Percentiles rank a stretch among this genome's conserved stretches.
Evolutionary conservation across 1,140 invertebrate species (phyloP).

Genomic region (Drosophila burlai): DNA sequence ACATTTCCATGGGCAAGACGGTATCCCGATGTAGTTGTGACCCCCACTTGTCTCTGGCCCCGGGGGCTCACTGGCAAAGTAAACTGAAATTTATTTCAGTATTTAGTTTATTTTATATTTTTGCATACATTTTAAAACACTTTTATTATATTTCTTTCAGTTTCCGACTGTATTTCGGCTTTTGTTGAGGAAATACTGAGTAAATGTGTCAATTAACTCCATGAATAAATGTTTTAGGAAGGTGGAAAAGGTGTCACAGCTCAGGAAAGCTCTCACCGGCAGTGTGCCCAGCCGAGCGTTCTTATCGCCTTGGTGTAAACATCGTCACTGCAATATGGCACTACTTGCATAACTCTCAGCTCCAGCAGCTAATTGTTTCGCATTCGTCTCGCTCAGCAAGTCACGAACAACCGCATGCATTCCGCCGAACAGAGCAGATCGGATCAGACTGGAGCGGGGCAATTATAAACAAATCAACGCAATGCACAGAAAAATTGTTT

Average conservation of each 20-base stretch:
- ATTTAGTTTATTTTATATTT: no score
- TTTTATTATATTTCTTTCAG: neutral
- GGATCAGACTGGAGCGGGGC: conserved; percentile 24
- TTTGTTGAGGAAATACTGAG: neutral
- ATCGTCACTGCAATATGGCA: conserved; percentile 6
- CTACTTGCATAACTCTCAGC: conserved; percentile 8
- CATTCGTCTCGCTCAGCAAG: conserved; percentile 72
- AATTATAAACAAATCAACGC: conserved; percentile 60
- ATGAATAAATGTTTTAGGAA: neutral
- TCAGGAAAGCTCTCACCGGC: neutral
- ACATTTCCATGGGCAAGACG: conserved; percentile 60
- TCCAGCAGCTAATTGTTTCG: conserved; percentile 65
- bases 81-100: conserved; percentile 2
- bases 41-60: conserved; percentile 8
- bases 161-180: neutral
- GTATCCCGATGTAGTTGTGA: conserved; percentile 27
- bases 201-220: neutral
- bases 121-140: no score
- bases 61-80: neutral
- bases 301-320: conserved; percentile 2
- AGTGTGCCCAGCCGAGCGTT: conserved; percentile 1
- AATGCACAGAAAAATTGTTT: conserved; percentile 50
- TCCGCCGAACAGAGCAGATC: conserved; percentile 44
- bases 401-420: conserved; percentile 70
- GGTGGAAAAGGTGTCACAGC: neutral